A percentile compares a stretch with the other conserved stretches of the same genome.
These are phyloP conservation scores for Carduelis carduelis DNA, from an alignment of 2,797 vertebrate genomes.

Conservation along the genomic window DNA sequence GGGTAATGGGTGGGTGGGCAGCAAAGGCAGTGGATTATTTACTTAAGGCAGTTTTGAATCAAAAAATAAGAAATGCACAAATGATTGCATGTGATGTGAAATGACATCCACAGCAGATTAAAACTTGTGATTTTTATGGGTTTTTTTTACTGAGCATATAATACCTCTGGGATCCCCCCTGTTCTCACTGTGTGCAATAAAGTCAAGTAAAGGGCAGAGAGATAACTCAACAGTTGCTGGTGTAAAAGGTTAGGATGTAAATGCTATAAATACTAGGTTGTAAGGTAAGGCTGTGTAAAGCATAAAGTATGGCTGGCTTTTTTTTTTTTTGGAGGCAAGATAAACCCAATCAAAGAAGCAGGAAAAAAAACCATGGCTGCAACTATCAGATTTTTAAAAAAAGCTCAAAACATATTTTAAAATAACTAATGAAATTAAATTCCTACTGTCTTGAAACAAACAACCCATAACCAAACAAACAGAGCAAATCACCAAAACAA, in stretches of 20 bases:
- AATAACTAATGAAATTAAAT: neutral
- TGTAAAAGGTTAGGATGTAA: conserved; percentile 8
- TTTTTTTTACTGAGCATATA: neutral
- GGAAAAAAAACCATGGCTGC: neutral
- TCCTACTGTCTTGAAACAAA: neutral
- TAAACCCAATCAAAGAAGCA: neutral
- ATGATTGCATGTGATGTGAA: neutral
- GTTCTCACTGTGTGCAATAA: neutral
- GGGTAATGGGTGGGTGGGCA: neutral
- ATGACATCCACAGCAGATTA: neutral
- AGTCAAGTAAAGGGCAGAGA: neutral
- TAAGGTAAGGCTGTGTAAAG: neutral
- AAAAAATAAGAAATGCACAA: neutral
- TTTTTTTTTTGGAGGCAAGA: neutral
- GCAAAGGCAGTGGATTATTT: neutral
- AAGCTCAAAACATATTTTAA: neutral
- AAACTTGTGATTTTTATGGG: neutral
- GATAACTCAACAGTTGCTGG: neutral
- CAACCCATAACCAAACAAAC: neutral
- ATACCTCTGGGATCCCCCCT: neutral
- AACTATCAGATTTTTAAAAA: neutral
- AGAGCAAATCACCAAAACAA: neutral
- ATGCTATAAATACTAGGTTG: neutral
- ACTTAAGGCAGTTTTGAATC: neutral
- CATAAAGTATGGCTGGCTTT: neutral